These are phyloP conservation scores for Drosophila virilis DNA, from an alignment of 1,140 invertebrate genomes.

Conservation along the genomic window DNA sequence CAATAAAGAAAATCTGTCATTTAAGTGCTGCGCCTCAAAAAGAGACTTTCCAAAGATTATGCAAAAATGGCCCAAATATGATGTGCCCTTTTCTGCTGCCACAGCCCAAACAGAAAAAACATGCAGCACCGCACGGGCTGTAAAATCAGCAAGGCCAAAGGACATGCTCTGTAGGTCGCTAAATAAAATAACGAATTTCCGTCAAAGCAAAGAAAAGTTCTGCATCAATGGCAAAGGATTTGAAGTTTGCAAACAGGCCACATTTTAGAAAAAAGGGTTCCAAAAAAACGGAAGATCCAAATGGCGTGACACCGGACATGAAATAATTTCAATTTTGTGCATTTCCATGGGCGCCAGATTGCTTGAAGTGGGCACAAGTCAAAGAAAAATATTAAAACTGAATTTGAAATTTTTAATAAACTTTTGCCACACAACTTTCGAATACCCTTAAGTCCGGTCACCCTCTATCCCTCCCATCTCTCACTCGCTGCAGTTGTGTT, in stretches of 20 bases:
- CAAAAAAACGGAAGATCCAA: slow-evolving; percentile 54
- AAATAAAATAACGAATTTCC: slow-evolving; percentile 68
- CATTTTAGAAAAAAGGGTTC: slow-evolving; percentile 44
- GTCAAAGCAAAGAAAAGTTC: slow-evolving; percentile 46
- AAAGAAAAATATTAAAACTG: slow-evolving; percentile 67
- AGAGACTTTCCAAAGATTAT: slow-evolving; percentile 34
- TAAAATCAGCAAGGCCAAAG: slow-evolving; percentile 37
- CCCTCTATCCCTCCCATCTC: background rate
- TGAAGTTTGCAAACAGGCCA: slow-evolving; percentile 41
- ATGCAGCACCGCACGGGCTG: slow-evolving; percentile 42
- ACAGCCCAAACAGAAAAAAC: slow-evolving; percentile 23
- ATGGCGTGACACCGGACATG: slow-evolving; percentile 77
- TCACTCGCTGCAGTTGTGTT: slow-evolving; percentile 33
- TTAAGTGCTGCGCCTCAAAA: background rate
- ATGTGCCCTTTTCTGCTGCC: background rate
- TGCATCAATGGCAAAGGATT: slow-evolving; percentile 63
- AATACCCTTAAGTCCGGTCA: slow-evolving; percentile 3
- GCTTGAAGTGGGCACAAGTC: slow-evolving; percentile 47
- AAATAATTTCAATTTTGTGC: slow-evolving; percentile 82
- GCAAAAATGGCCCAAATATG: slow-evolving; percentile 30
- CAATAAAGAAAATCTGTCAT: slow-evolving; percentile 10
- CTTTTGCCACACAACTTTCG: slow-evolving; percentile 57
- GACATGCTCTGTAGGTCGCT: slow-evolving; percentile 39
- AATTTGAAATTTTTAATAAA: slow-evolving; percentile 81
- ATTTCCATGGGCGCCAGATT: slow-evolving; percentile 64